Conservation (phyloP, 2,797 vertebrate genomes). For the Halcyon badia region DNA sequence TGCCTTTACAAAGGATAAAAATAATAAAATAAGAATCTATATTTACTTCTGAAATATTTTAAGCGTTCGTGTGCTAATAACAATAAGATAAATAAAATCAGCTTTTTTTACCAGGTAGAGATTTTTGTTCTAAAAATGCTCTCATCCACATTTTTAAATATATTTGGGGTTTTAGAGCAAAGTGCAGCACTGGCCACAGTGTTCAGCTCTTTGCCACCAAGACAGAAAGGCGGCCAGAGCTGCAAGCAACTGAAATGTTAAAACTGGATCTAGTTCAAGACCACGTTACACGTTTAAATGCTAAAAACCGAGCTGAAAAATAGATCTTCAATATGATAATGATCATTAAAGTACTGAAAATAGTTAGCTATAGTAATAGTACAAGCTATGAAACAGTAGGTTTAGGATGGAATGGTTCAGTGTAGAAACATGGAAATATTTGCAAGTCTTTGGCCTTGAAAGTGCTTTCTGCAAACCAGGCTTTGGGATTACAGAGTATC, state of each 20-base stretch:
- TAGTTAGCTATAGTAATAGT: not conserved
- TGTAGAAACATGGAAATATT: not conserved
- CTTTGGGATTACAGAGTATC: not conserved
- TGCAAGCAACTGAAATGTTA: not conserved
- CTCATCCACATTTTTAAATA: not conserved
- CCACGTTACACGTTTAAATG: not conserved
- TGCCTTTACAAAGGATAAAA: not conserved
- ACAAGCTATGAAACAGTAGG: not conserved
- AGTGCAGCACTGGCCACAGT: not conserved
- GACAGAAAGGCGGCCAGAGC: not conserved
- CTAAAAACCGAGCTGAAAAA: not conserved
- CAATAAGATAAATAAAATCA: not conserved
- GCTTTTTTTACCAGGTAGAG: not conserved
- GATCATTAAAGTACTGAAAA: not conserved
- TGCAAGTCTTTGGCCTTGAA: slow-evolving; percentile 22
- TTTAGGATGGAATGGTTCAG: not conserved
- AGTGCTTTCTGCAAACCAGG: not conserved
- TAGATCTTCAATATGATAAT: not conserved
- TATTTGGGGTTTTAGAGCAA: not conserved
- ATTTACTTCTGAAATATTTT: not conserved
- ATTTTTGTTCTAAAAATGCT: not conserved
- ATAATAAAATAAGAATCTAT: not conserved
- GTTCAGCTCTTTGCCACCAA: not conserved
- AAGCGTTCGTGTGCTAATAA: not conserved
- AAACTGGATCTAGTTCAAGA: not conserved